phyloP scores from a whole-genome alignment of 2,113 vertebrate species.

The Rhombomys opimus region DNA sequence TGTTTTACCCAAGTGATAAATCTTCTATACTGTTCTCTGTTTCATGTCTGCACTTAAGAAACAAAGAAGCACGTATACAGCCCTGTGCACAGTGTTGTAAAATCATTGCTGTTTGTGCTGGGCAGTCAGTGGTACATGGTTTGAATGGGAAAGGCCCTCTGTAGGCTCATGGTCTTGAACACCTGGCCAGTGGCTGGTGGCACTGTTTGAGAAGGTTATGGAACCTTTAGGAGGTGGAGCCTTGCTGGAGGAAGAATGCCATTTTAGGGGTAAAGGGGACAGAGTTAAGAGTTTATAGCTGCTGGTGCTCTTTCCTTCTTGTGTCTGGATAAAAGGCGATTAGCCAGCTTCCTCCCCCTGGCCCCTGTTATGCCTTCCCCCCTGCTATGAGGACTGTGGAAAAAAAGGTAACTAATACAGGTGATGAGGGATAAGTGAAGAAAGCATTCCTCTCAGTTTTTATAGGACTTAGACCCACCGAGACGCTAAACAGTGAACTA shows the following conservation, averaged over 20 bases:
- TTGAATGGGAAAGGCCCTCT: neutral
- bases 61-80: neutral
- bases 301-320: neutral
- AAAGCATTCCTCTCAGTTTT: neutral
- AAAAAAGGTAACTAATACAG: neutral
- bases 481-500: neutral
- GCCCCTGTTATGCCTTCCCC: neutral
- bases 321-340: neutral
- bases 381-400: neutral
- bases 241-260: neutral
- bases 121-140: no score
- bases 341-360: no score
- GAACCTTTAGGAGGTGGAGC: neutral
- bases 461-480: neutral
- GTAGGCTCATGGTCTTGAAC: neutral
- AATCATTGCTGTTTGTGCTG: neutral
- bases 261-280: no score
- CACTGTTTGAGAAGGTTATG: no score
- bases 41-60: neutral
- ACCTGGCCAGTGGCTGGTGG: neutral
- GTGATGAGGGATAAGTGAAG: neutral
- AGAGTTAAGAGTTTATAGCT: neutral
- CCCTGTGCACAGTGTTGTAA: neutral
- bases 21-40: no score
- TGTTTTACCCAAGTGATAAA: neutral